Evolutionary conservation across 2,113 vertebrate genomes (phyloP).

Genomic region (Panthera leo): DNA sequence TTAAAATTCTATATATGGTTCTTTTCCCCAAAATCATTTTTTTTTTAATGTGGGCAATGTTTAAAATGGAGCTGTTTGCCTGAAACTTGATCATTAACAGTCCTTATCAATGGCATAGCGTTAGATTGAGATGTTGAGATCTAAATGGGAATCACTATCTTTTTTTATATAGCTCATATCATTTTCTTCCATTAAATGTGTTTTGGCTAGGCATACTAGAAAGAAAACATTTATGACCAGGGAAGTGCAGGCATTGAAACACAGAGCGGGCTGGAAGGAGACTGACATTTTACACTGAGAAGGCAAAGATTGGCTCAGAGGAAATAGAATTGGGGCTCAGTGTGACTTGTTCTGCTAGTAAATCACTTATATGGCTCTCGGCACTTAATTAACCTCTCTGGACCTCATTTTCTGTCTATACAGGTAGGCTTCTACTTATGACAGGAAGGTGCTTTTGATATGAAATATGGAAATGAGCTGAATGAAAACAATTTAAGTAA

Average conservation of each 20-base stretch:
- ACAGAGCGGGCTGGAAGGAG: not conserved
- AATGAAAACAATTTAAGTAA: constrained; percentile 18
- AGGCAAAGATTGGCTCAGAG: not conserved
- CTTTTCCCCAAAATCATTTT: not conserved
- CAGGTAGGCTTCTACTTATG: not conserved
- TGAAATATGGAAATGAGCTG: constrained; percentile 54
- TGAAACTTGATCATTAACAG: not conserved
- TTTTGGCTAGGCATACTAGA: not conserved
- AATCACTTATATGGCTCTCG: constrained; percentile 27
- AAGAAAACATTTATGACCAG: not conserved
- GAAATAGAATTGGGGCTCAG: not conserved
- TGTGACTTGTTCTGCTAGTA: not conserved
- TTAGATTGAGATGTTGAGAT: not conserved
- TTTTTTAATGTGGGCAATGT: not conserved
- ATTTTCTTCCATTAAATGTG: not conserved
- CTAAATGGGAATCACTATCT: not conserved
- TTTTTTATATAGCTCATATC: not conserved
- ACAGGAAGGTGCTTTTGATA: constrained; percentile 37
- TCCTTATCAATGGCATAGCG: not conserved
- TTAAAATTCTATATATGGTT: not conserved
- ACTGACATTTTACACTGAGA: not conserved
- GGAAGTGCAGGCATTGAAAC: not conserved
- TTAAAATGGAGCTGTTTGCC: constrained; percentile 3
- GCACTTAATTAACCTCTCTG: constrained; percentile 64
- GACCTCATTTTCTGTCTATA: constrained; percentile 49